Evolutionary conservation across 2,888 invertebrate species (phyloP).

Genomic region (Dicranocentrus wangi): DNA sequence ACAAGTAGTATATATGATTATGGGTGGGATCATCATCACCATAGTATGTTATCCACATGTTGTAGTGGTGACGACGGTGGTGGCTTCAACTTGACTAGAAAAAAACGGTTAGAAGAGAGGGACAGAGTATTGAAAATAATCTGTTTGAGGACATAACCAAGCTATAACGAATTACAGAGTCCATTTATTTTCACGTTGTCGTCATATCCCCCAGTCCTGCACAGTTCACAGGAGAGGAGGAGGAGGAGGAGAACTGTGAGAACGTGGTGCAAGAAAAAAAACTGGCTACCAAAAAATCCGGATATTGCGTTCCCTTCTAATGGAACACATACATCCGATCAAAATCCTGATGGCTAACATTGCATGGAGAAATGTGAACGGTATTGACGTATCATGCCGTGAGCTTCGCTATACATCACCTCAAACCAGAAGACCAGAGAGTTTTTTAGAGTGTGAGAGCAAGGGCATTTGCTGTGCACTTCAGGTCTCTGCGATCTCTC

Average conservation of each 20-base stretch:
- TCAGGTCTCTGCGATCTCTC: no score
- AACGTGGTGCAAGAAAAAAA: slow-evolving; percentile 31
- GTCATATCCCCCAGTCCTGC: slow-evolving; percentile 66
- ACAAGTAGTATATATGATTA: slow-evolving; percentile 29
- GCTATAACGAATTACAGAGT: slow-evolving; percentile 46
- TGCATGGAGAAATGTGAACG: neutral
- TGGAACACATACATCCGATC: slow-evolving; percentile 61
- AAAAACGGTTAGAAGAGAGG: no score
- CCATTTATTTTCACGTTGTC: slow-evolving; percentile 62
- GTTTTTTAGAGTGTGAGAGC: no score
- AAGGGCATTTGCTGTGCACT: no score
- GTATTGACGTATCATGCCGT: slow-evolving; percentile 4
- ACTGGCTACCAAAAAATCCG: slow-evolving; percentile 55
- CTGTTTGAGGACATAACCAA: slow-evolving; percentile 26
- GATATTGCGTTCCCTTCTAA: slow-evolving; percentile 60
- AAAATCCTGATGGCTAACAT: slow-evolving; percentile 54
- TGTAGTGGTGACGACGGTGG: neutral
- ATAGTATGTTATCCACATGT: slow-evolving; percentile 8
- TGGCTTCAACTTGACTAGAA: no score
- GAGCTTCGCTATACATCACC: neutral
- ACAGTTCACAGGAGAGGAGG: slow-evolving; percentile 22
- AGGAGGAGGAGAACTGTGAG: no score
- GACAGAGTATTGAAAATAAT: slow-evolving; percentile 30
- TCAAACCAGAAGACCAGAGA: neutral
- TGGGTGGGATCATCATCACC: slow-evolving; percentile 39